Base-by-base conservation (phyloP, 2,113 vertebrate genomes). In the pig (Sus scrofa) region DNA sequence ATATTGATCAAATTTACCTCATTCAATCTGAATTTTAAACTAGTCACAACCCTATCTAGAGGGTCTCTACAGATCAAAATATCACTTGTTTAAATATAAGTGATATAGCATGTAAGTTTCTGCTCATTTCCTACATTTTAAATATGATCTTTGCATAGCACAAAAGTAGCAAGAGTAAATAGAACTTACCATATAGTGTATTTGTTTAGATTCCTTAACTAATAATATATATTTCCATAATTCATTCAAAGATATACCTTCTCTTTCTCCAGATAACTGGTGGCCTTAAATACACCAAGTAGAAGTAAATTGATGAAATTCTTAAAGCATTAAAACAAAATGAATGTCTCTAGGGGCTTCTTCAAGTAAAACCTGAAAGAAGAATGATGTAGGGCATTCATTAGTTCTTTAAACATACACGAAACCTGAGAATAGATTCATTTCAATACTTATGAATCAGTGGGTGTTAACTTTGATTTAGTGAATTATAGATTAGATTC, bases 401-500 rank as follows among this genome's bases (percentile, higher is more conserved):
- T 54, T 73, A 44, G 24, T 95, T 96, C 27, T 92, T 94, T 96
- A 96, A 93, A 97, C 67, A 32, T 87, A 81, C 65, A 77, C 81
- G 73, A 27, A 92, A 30, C 39, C 84, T 54, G 44, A 86, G 67
- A 34, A 52, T 67, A 71, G 50, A 91, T 87, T 50, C 39, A 89
- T 78, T 88, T 91, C 73, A 52, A 96, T 91, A 82, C n/a, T 96
- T 91, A 88, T 54, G 92, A 98, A 96, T 92, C 94, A 83, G 70
- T 94, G 86, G 32, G 50, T 87, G 50, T 39, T 91, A 92, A 97
- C 94, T 98, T 96, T 97, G 96, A 97, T 97, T 97, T 97, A 97
- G 89, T 97, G 71, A 73, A 6, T 65, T n/a, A 16, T 78, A 39
- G 89, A 95, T 96, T 93, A 96, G 83, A 94, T 95, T 97, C 93